Evolutionary conservation across 1,140 invertebrate genomes (phyloP), one percentile per base, ranked within the genome.

Genomic region (Leguminivora glycinivorella): DNA sequence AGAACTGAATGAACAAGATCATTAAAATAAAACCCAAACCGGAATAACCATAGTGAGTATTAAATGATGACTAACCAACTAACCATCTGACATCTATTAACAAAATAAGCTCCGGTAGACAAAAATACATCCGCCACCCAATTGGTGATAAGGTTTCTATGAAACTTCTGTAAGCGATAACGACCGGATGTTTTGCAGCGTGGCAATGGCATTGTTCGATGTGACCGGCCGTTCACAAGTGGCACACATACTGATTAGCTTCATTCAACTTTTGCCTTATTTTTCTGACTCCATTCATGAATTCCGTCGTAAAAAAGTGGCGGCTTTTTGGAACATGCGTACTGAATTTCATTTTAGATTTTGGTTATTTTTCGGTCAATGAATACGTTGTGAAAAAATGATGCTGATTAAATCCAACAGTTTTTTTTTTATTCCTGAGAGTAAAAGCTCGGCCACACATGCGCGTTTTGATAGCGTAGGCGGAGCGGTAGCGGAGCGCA

Each of bases 121-220:
- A 63, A 17, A 63, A 63, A 26, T 34, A 63, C 58, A 31, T 31
- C 58, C 58, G 58, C 58, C 26, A 31, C n/a, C 26, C 58, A 63
- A 34, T 63, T 63, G 31, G n/a, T 63, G 58, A 63, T 63, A 63
- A 63, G 58, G 58, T 31, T 72, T 80, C 79, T 80, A 81, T 80
- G 77, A 73, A 84, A 87, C 74, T 80, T 84, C 52, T 24, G 75
- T 63, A 63, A 63, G 58, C 81, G 85, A 89, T 88, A 88, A 86
- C 81, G 67, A 52, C 82, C 87, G 87, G 85, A 89, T 89, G 84
- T 88, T 87, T 87, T 81, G 79, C 72, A 78, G 75, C 80, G 80
- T 81, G 78, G 58, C 58, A 63, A 63, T 80, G 76, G 78, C 80
- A 89, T 89, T 89, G 83, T 87, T 85, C 75, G 67, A 73, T 77